Evolutionary conservation across 2,888 invertebrate species (phyloP), one percentile per base, ranked within the genome.

Genomic region (Pollenia amentaria): DNA sequence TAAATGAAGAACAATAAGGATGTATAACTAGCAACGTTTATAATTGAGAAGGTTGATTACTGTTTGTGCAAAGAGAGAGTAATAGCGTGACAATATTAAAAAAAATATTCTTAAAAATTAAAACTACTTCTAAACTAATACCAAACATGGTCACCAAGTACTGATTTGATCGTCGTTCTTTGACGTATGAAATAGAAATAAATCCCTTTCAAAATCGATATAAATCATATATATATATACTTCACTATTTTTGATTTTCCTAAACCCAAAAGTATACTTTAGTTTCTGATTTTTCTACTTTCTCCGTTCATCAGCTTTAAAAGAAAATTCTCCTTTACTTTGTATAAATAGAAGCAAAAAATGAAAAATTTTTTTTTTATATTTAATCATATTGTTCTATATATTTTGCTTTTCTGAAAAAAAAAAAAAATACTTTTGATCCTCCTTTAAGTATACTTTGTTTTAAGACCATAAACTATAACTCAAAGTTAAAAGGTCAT

Each of bases 401-500:
- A 53, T 21, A 6, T 64, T 29, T 29, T 29, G 29, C 18, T 64
- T 42, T 42, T 42, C 7, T 8, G 14, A 46, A 9, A 29, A 29
- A 29, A 29, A 1, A n/a, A 29, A 29, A 29, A 29, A 16, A 40
- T 42, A 40, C 21, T 21, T 51, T 40, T 64, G 64, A 64, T 76
- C 42, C 38, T 12, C 46, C 48, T 40, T n/a, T 21, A 21, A 44
- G 18, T 8, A 53, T 42, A 2, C 29, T 55, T 7, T 2, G 11
- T 48, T n/a, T 1, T 14, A 0, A 18, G 42, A 14, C 14, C 42
- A 8, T 75, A 51, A 29, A 65, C 38, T 38, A 80, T 80, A 72
- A 76, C 38, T 80, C 80, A 85, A 85, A 76, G 76, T 76, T 85
- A 80, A 85, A 85, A 85, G 80, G 76, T 80, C 85, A 60, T 80